A percentile compares a stretch with the other conserved stretches of the same genome.
phyloP scores from a whole-genome alignment of 2,797 vertebrate species.

The Clarias fuscus region DNA sequence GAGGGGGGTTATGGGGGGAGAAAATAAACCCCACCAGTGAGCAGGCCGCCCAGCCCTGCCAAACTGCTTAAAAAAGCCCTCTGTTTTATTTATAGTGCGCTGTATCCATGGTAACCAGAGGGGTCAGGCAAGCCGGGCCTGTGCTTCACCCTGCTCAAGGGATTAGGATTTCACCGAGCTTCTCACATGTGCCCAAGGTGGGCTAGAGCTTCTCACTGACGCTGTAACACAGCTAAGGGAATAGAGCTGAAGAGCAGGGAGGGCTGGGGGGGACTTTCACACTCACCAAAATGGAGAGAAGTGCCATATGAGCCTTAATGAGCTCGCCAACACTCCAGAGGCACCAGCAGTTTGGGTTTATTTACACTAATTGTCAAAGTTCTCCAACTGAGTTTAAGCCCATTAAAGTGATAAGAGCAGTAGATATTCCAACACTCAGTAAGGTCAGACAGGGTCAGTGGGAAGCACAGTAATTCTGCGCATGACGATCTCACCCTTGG shows the following conservation, averaged over 20 bases:
- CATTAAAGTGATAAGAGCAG: slow-evolving; percentile 41
- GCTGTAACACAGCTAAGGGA: slow-evolving; percentile 71
- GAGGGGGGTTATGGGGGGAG: slow-evolving; percentile 60
- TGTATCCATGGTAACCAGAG: slow-evolving; percentile 98
- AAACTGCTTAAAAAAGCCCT: slow-evolving; percentile 87
- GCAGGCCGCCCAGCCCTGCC: slow-evolving; percentile 79
- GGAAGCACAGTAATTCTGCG: slow-evolving; percentile 45
- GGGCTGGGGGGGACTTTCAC: slow-evolving; percentile 53
- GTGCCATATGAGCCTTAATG: slow-evolving; percentile 63
- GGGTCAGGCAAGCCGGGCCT: slow-evolving; percentile 99
- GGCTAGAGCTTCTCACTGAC: slow-evolving; percentile 74
- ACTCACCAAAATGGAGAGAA: slow-evolving; percentile 55
- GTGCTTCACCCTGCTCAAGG: slow-evolving; percentile 95
- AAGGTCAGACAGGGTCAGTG: slow-evolving; percentile 63
- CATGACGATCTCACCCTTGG: slow-evolving; percentile 3
- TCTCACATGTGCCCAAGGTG: slow-evolving; percentile 83
- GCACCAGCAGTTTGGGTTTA: slow-evolving; percentile 44
- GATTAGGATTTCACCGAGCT: slow-evolving; percentile 95
- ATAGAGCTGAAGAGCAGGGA: slow-evolving; percentile 61
- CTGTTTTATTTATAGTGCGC: slow-evolving; percentile 99
- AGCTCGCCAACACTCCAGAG: slow-evolving; percentile 60
- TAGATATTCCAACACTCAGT: slow-evolving; percentile 34
- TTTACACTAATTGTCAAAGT: slow-evolving; percentile 48
- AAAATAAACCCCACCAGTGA: slow-evolving; percentile 79
- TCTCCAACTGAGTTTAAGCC: slow-evolving; percentile 47